Evolutionary conservation across 2,888 invertebrate species (phyloP), one percentile per base, ranked within the genome.

Genomic region (Conchocele bisecta): DNA sequence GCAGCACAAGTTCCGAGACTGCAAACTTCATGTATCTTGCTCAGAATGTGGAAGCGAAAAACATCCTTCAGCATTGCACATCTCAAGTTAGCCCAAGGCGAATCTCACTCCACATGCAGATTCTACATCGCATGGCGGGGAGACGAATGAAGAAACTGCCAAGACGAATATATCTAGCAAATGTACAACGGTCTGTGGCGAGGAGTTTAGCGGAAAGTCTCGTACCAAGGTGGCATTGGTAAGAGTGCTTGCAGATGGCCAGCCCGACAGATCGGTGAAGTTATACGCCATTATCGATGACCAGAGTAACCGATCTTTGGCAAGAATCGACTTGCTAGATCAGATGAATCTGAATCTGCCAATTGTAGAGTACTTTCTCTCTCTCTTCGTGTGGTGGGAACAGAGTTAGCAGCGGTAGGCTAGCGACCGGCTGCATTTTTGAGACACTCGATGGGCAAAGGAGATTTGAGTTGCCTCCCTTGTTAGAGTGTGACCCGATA

Each of bases 91-190:
- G n/a, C n/a, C n/a, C n/a, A n/a, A n/a, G n/a, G n/a, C n/a, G n/a
- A n/a, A n/a, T n/a, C n/a, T n/a, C n/a, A n/a, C n/a, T n/a, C n/a
- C n/a, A n/a, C n/a, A n/a, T n/a, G n/a, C n/a, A n/a, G n/a, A n/a
- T 0, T 22, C 13, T 1, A 4, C 35, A 20, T 5, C 9, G 5
- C 7, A 26, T 26, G 3, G 28, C 22, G 13, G 11, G 24, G 17
- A 33, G 15, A 26, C n/a, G 61, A 68, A 20, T 65, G 75, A 37
- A 68, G 15, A 11, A 67, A 61, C 57, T 64, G 68, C 13, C 46
- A 58, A 24, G 68, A 68, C 41, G 50, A 68, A 17, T 17, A 15
- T 28, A n/a, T 50, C 3, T 6, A 29, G 29, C 29, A 50, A 46
- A 15, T 46, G 46, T 46, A 46, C 46, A n/a, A 24, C n/a, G 22